Evolutionary conservation across 2,888 invertebrate genomes (phyloP).

Genomic region (Andrena minutula): DNA sequence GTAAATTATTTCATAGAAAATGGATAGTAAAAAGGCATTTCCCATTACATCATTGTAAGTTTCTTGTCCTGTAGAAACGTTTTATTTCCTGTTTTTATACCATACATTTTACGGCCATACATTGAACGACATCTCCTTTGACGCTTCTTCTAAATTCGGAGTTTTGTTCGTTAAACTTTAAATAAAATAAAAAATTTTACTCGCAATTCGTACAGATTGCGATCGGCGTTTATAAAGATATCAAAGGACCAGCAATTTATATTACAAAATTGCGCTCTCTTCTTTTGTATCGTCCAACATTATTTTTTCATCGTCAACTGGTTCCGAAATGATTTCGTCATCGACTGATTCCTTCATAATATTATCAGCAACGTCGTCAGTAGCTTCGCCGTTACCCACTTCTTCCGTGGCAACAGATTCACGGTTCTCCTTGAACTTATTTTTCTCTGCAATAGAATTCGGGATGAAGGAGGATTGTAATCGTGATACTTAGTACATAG

Average conservation of each 20-base stretch:
- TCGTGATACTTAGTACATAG: constrained; percentile 54
- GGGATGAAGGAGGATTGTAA: constrained; percentile 7
- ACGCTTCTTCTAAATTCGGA: constrained; percentile 13
- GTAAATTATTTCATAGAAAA: constrained; percentile 78
- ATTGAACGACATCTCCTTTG: constrained; percentile 23
- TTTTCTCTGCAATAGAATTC: constrained; percentile 86
- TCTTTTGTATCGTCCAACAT: constrained; percentile 44
- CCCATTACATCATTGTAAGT: constrained; percentile 35
- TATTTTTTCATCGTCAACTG: constrained; percentile 61
- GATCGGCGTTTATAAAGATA: constrained; percentile 31
- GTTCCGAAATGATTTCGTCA: constrained; percentile 55
- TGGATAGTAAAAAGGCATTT: constrained; percentile 66
- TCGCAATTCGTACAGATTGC: constrained; percentile 41
- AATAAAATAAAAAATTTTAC: constrained; percentile 56
- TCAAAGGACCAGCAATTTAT: constrained; percentile 52
- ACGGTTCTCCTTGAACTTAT: constrained; percentile 89
- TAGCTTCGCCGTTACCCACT: constrained; percentile 58
- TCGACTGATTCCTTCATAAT: constrained; percentile 32
- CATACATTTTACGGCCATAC: constrained; percentile 27
- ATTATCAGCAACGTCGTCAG: constrained; percentile 2
- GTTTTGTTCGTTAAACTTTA: constrained; percentile 34
- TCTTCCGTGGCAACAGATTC: constrained; percentile 74
- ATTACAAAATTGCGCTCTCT: constrained; percentile 33
- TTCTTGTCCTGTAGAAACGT: constrained; percentile 55
- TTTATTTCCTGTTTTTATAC: constrained; percentile 44